Evolutionary conservation across 2,888 invertebrate species (phyloP), one percentile per base, ranked within the genome.

Genomic region (Trisateles emortualis): DNA sequence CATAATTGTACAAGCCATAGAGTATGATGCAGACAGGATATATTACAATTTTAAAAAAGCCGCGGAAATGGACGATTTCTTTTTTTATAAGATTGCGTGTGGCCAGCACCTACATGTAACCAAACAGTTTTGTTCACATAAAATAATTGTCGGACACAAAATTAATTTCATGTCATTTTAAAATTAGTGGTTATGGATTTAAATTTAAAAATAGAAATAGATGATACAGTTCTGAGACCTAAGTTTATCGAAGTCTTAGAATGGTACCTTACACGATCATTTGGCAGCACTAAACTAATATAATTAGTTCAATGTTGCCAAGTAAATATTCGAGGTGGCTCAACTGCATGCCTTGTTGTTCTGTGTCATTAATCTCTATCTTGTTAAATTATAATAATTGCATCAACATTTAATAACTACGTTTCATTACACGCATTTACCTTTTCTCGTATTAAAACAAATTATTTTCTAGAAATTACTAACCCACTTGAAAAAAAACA

Each of bases 391-490:
- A 84, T 81, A 74, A 84, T 87, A 87, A 87, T 86, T 86, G 78
- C 84, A 72, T 76, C 71, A 74, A 74, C 76, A 73, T 81, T 75
- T 79, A 82, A 81, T 79, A 81, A 79, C 79, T 58, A 65, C 77
- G 79, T 77, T 82, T 82, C 84, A 83, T 86, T 83, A 79, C 81
- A 76, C 78, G 68, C 74, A 68, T 73, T 76, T 76, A 76, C 78
- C 79, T 76, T 75, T 69, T 78, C 78, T 76, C 76, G 63, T 74
- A 73, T 79, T 76, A 75, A 78, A 73, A 76, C 72, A 79, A 81
- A 80, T 80, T 80, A 84, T 85, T 86, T 70, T 87, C 90, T 90
- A 90, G 89, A 87, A 88, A 86, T 86, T 83, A 56, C 84, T 88
- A 89, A 86, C 86, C 85, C 79, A 88, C 86, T 85, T 87, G 78